Percentiles rank a stretch among this genome's conserved stretches.
Conservation (phyloP, 1,140 invertebrate species). For the Octopus sinensis region DNA sequence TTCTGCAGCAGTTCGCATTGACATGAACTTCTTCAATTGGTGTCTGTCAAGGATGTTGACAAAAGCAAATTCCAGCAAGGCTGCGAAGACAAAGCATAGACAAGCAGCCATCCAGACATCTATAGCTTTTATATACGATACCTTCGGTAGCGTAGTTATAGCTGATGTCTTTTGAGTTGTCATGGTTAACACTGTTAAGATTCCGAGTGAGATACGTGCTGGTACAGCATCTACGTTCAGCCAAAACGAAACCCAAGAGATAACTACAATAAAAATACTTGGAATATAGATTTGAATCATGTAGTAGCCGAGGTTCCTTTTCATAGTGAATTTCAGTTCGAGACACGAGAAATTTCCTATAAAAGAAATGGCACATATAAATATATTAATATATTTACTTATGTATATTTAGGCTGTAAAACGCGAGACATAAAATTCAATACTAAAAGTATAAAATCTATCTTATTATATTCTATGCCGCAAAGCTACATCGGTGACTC, state of each 20-base stretch:
- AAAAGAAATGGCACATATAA: background rate
- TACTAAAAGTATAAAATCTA: no score
- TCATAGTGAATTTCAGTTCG: constrained; percentile 70
- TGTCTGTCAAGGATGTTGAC: constrained; percentile 58
- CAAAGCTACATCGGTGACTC: no score
- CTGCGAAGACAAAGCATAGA: constrained; percentile 81
- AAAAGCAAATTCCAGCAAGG: constrained; percentile 79
- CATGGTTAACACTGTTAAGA: constrained; percentile 42
- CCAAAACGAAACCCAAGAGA: constrained; percentile 96
- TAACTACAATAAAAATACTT: constrained; percentile 85
- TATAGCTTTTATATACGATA: constrained; percentile 70
- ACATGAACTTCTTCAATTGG: background rate
- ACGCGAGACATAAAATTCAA: no score
- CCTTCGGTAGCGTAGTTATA: constrained; percentile 50
- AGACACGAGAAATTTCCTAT: constrained; percentile 18
- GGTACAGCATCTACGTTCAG: constrained; percentile 65
- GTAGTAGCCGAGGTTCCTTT: constrained; percentile 86
- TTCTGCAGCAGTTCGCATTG: background rate
- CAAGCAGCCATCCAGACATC: constrained; percentile 85
- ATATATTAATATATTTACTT: no score
- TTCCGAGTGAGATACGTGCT: constrained; percentile 63
- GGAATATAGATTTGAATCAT: constrained; percentile 89
- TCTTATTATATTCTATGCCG: no score
- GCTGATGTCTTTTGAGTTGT: constrained; percentile 37
- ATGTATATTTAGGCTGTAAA: no score